Percentiles rank a stretch among this genome's conserved stretches.
Evolutionary conservation across 53 echinoderm and acorn worm genomes (phyloP).

Genomic region (Echinometra lucunter): DNA sequence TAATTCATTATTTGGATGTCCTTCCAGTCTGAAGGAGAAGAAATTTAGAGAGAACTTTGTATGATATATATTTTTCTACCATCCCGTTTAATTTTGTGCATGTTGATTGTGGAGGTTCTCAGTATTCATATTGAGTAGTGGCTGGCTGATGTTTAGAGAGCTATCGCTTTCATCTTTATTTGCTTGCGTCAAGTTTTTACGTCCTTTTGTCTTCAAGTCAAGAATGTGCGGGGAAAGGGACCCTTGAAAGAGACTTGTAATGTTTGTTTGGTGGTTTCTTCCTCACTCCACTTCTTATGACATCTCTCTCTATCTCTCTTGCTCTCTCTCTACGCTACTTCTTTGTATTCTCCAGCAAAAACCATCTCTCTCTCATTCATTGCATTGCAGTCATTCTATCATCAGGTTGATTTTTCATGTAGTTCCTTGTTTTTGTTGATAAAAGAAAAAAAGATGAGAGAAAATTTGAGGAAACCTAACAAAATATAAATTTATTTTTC

Average conservation of each 20-base stretch:
- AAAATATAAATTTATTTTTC: too few relatives aligned
- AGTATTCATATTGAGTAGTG: slow-evolving; percentile 28
- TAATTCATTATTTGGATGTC: slow-evolving; percentile 20
- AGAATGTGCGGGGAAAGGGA: slow-evolving; percentile 35
- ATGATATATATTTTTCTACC: neutral
- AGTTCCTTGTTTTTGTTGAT: neutral
- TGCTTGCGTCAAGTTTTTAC: slow-evolving; percentile 41
- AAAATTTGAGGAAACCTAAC: too few relatives aligned
- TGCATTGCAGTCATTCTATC: neutral
- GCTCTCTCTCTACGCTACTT: neutral
- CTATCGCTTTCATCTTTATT: slow-evolving; percentile 53
- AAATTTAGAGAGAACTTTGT: neutral
- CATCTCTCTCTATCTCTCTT: neutral
- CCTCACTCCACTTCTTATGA: slow-evolving; percentile 17
- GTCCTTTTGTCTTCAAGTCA: slow-evolving; percentile 55
- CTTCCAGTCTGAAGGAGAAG: neutral
- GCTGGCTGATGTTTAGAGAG: slow-evolving; percentile 4
- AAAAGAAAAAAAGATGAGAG: neutral
- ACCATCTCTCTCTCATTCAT: neutral
- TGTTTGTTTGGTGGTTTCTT: slow-evolving; percentile 54
- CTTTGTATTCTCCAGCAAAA: neutral
- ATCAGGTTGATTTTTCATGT: neutral
- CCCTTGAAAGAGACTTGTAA: slow-evolving; percentile 17
- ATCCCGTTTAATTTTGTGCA: neutral
- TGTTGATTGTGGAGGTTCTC: neutral